Conservation (phyloP, 2,888 invertebrate species). For the Epirrhoe tristata region DNA sequence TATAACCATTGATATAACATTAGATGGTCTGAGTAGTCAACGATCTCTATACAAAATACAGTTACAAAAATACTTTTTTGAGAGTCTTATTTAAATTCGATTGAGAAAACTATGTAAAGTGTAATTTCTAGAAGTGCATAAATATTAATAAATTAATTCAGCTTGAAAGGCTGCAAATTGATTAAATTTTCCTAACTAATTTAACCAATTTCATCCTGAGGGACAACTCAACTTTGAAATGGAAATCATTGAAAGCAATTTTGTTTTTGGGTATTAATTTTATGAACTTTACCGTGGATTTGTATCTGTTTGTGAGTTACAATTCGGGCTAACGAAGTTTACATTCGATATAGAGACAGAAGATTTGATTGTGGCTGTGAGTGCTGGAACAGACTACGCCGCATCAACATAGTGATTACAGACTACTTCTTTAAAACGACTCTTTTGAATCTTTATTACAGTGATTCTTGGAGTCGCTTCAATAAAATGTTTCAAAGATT, state of each 20-base stretch:
- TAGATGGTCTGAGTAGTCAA: no score
- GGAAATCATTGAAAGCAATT: slow-evolving; percentile 59
- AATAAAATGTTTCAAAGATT: no score
- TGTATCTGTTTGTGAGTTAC: not conserved
- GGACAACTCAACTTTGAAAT: slow-evolving; percentile 50
- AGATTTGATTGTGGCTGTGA: not conserved
- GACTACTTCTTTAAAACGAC: no score
- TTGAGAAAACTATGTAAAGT: not conserved
- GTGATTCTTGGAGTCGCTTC: no score
- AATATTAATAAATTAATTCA: slow-evolving; percentile 53
- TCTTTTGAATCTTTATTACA: no score
- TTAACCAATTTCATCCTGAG: slow-evolving; percentile 47
- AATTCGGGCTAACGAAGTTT: not conserved
- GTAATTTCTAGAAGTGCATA: slow-evolving; percentile 3
- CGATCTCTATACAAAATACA: no score
- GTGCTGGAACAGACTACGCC: no score
- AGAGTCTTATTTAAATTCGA: no score
- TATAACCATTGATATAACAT: no score
- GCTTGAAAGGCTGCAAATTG: slow-evolving; percentile 54
- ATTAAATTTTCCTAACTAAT: slow-evolving; percentile 62
- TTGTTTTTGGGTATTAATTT: slow-evolving; percentile 55
- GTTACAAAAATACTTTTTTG: no score
- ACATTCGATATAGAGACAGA: not conserved
- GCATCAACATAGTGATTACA: no score
- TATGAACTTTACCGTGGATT: slow-evolving; percentile 41